Evolutionary conservation across 2,797 vertebrate genomes (phyloP), one percentile per base, ranked within the genome.

Genomic region (Rachycentron canadum): DNA sequence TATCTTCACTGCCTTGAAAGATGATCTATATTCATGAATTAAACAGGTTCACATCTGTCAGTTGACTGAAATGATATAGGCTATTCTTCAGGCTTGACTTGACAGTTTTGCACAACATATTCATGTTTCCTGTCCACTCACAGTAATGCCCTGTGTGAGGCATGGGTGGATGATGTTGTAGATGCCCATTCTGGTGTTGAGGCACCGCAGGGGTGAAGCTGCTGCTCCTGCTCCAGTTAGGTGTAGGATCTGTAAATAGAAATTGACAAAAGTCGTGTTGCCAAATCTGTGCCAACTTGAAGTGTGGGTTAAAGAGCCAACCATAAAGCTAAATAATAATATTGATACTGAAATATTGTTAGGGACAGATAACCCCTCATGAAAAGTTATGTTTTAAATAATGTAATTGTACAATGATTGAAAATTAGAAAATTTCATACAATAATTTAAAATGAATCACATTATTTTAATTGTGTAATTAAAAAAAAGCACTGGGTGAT

Each of bases 111-210:
- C 5, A 26, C 23, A 67, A 47, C 1, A 2, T 55, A 23, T 45
- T 5, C 5, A 13, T 57, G 45, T 47, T 56, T 43, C 63, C 41
- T 10, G 14, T 73, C 25, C 21, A 93, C 97, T 97, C 89, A 99
- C 98, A 99, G 95, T 98, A 99, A 94, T 98, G 97, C 69, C 97
- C 97, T 28, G 97, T 95, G 88, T 98, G 97, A 78, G 96, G 94
- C 96, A 99, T 97, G 89, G 98, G 97, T 41, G 96, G 96, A 63
- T 99, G 98, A 92, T 99, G 98, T 87, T 98, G 97, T 76, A 99
- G 96, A 86, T 99, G 97, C 41, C 98, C 98, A 50, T 99, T 99
- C 94, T 97, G 97, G 92, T 97, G 97, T 85, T 97, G 97, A 84
- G 97, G 96, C 90, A 97, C 96, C 76, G 94, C 95, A 56, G 97